These are phyloP conservation scores for Protonibea diacanthus DNA, from an alignment of 2,797 vertebrate genomes.

Conservation along the genomic window DNA sequence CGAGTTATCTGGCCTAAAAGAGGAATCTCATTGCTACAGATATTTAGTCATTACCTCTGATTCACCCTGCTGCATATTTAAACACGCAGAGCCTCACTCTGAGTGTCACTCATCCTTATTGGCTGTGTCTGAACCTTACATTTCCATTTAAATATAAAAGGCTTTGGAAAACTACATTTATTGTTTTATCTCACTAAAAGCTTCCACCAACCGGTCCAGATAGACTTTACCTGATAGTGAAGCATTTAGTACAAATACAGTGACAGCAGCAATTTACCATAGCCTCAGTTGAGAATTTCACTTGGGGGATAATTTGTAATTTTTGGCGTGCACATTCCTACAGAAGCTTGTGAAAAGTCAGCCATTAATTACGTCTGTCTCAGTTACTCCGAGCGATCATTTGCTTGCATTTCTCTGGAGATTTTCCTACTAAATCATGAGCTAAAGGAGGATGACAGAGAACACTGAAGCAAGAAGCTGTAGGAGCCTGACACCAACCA, in stretches of 20 bases:
- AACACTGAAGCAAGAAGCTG: constrained; percentile 28
- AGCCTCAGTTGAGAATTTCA: constrained; percentile 38
- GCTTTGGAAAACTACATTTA: constrained; percentile 11
- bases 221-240: constrained; percentile 37
- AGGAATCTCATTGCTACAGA: not conserved
- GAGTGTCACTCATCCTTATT: constrained; percentile 33
- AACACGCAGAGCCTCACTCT: not conserved
- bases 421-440: constrained; percentile 54
- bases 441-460: constrained; percentile 47
- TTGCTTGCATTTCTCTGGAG: constrained; percentile 49
- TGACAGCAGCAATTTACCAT: constrained; percentile 57
- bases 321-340: constrained; percentile 41
- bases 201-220: constrained; percentile 16
- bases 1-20: constrained; percentile 16
- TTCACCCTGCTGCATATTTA: constrained; percentile 11
- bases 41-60: constrained; percentile 14
- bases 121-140: constrained; percentile 21
- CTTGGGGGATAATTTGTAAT: constrained; percentile 51
- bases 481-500: constrained; percentile 28
- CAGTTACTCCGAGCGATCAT: constrained; percentile 48
- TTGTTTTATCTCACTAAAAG: constrained; percentile 48
- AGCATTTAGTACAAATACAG: constrained; percentile 50
- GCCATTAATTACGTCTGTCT: constrained; percentile 65
- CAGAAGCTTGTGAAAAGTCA: constrained; percentile 48
- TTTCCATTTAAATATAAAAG: constrained; percentile 40